Conservation (phyloP, 2,888 invertebrate species). For the Leucoptera coffeella region DNA sequence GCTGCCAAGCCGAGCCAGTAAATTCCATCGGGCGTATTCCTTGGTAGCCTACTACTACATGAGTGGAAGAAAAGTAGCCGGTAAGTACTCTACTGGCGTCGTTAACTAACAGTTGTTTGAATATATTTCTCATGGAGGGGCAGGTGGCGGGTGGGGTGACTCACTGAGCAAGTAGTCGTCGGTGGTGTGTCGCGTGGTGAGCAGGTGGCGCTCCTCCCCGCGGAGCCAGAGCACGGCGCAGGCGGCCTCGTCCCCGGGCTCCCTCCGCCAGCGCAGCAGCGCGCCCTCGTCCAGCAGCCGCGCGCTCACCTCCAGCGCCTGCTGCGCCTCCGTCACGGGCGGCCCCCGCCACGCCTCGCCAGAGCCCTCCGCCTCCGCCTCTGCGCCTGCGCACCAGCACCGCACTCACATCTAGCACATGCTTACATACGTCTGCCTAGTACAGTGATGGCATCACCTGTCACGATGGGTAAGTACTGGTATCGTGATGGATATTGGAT, state of each 20-base stretch:
- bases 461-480: too few relatives aligned
- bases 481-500: too few relatives aligned
- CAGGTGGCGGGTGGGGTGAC: too few relatives aligned
- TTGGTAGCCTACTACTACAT: background rate
- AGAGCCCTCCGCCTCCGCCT: conserved; percentile 6
- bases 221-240: conserved; percentile 69
- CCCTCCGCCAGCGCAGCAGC: conserved; percentile 69
- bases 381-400: too few relatives aligned
- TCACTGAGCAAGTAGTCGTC: conserved; percentile 60
- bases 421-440: background rate
- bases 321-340: conserved; percentile 50
- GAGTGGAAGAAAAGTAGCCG: background rate
- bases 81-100: too few relatives aligned
- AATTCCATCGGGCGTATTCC: too few relatives aligned
- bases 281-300: conserved; percentile 68
- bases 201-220: conserved; percentile 54
- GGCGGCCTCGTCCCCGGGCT: conserved; percentile 47
- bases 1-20: too few relatives aligned
- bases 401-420: background rate
- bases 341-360: conserved; percentile 6
- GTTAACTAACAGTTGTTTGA: too few relatives aligned
- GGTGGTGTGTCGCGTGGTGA: conserved; percentile 63
- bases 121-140: too few relatives aligned
- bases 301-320: conserved; percentile 62
- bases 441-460: background rate